Evolutionary conservation across 2,113 vertebrate species (phyloP).

Genomic region (Sula dactylatra): DNA sequence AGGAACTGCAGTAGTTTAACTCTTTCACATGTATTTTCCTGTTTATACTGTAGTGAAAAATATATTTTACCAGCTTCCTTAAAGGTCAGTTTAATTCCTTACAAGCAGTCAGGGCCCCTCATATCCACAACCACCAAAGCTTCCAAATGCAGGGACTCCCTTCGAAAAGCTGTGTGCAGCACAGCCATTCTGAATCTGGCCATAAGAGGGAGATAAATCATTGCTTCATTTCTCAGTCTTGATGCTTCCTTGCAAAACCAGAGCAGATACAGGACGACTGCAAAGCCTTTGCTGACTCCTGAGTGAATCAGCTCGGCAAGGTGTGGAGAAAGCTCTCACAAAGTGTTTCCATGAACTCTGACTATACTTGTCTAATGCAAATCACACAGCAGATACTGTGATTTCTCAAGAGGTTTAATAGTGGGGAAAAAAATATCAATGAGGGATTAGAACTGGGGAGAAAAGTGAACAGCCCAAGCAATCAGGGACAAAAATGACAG

Average conservation of each 20-base stretch:
- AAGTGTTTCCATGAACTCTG: not conserved
- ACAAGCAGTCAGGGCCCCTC: not conserved
- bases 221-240: not conserved
- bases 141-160: not conserved
- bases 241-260: not conserved
- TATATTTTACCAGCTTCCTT: not conserved
- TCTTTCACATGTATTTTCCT: not conserved
- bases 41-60: not conserved
- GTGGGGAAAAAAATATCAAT: not conserved
- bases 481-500: not conserved
- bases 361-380: not conserved
- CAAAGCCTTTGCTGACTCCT: not conserved
- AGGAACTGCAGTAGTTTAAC: not conserved
- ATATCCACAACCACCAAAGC: not conserved
- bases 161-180: rapidly evolving
- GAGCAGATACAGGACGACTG: not conserved
- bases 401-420: not conserved
- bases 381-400: not conserved
- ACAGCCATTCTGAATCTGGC: slow-evolving; percentile 9
- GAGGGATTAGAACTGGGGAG: not conserved
- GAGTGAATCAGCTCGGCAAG: not conserved
- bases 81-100: not conserved
- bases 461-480: not conserved
- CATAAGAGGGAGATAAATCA: slow-evolving; percentile 60
- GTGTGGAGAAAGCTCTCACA: not conserved